A percentile compares a stretch with the other conserved stretches of the same genome.
phyloP scores from a whole-genome alignment of 2,113 vertebrate genomes.

The Ptilorrhoa leucosticta region DNA sequence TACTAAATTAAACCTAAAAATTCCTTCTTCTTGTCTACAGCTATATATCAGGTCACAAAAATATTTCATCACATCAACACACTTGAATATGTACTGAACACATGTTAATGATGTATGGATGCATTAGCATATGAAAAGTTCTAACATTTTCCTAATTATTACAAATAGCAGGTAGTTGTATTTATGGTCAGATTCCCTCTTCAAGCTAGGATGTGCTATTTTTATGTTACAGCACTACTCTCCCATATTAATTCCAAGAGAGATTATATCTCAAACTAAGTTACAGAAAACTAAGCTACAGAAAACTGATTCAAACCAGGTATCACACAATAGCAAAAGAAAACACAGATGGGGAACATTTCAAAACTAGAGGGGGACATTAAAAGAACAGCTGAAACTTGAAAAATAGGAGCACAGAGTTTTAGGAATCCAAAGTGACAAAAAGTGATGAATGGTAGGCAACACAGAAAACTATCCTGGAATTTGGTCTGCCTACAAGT shows the following conservation, averaged over 20 bases:
- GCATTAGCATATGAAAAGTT: background rate
- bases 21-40: background rate
- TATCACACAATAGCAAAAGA: background rate
- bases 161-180: background rate
- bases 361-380: background rate
- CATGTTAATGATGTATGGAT: background rate
- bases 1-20: background rate
- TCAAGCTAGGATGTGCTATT: background rate
- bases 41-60: background rate
- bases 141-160: background rate
- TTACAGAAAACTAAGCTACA: background rate
- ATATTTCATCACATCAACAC: background rate
- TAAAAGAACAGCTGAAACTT: background rate
- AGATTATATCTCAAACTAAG: background rate
- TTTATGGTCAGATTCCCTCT: background rate
- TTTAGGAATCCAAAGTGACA: background rate
- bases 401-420: background rate
- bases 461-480: background rate
- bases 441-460: background rate
- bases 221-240: background rate
- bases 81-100: background rate
- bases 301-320: background rate
- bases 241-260: background rate
- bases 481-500: background rate
- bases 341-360: background rate